Evolutionary conservation across 2,888 invertebrate genomes (phyloP).

Genomic region (Seira musarum): DNA sequence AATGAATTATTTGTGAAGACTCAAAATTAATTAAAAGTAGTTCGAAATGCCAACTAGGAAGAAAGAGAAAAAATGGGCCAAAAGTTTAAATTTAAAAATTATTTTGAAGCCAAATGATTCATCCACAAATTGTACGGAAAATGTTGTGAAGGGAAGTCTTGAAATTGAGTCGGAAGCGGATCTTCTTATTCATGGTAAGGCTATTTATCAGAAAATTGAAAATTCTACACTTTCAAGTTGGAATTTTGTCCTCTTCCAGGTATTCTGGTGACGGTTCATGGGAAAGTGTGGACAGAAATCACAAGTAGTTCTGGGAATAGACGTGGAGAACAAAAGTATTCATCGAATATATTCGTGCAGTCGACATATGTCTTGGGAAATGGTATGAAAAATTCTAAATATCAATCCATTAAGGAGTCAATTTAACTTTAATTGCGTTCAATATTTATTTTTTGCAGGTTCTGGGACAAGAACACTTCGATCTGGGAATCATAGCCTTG

Average conservation of each 20-base stretch:
- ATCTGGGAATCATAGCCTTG: conserved; percentile 42
- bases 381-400: conserved; percentile 26
- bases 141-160: conserved; percentile 29
- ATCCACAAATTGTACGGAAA: background rate
- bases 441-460: conserved; percentile 3
- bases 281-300: conserved; percentile 38
- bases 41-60: conserved; percentile 30
- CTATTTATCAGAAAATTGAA: background rate
- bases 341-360: conserved; percentile 40
- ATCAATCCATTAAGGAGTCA: background rate
- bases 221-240: background rate
- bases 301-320: background rate
- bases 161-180: conserved; percentile 29
- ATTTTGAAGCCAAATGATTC: background rate
- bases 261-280: conserved; percentile 30
- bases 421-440: background rate
- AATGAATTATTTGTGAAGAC: no score
- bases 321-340: conserved; percentile 24
- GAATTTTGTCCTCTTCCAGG: conserved; percentile 35
- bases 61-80: conserved; percentile 24
- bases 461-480: conserved; percentile 20
- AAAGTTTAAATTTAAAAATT: conserved; percentile 18
- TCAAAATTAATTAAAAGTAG: no score
- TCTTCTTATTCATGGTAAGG: conserved; percentile 35
- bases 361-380: conserved; percentile 37